A percentile compares a stretch with the other conserved stretches of the same genome.
phyloP scores from a whole-genome alignment of 2,113 vertebrate species.

The Ciconia boyciana region DNA sequence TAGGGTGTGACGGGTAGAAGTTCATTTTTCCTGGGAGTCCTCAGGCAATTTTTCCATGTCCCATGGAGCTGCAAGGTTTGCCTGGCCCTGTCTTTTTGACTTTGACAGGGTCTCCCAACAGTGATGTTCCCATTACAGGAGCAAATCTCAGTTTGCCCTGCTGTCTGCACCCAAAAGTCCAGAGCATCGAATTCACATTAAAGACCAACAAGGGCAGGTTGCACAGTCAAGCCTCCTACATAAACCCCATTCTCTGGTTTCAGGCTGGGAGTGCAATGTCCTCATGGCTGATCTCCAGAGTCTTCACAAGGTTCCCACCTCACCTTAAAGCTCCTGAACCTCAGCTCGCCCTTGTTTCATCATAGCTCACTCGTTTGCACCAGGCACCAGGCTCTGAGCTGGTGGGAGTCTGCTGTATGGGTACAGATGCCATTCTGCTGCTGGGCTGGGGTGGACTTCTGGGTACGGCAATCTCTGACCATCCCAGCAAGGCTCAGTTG shows the following conservation, averaged over 20 bases:
- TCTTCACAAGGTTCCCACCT: not conserved
- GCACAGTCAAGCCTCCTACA: not conserved
- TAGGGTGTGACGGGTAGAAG: not conserved
- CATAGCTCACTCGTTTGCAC: not conserved
- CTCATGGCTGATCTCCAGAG: not conserved
- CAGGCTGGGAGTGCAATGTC: not conserved
- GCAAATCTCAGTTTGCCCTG: not conserved
- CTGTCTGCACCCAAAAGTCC: not conserved
- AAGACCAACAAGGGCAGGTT: not conserved
- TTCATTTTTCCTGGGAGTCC: not conserved
- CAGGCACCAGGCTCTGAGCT: not conserved
- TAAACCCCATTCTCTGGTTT: not conserved
- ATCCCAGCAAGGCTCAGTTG: not conserved
- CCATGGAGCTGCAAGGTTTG: not conserved
- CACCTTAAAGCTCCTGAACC: not conserved
- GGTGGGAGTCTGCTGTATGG: not conserved
- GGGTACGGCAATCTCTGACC: not conserved
- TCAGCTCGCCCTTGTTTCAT: not conserved
- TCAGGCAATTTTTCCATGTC: not conserved
- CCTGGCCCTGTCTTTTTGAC: not conserved
- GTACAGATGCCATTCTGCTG: not conserved
- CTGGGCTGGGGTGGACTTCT: not conserved
- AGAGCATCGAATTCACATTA: rapidly evolving
- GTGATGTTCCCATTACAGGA: not conserved
- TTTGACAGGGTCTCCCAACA: not conserved